Conservation (phyloP, 1,140 invertebrate species). For the Leguminivora glycinivorella region DNA sequence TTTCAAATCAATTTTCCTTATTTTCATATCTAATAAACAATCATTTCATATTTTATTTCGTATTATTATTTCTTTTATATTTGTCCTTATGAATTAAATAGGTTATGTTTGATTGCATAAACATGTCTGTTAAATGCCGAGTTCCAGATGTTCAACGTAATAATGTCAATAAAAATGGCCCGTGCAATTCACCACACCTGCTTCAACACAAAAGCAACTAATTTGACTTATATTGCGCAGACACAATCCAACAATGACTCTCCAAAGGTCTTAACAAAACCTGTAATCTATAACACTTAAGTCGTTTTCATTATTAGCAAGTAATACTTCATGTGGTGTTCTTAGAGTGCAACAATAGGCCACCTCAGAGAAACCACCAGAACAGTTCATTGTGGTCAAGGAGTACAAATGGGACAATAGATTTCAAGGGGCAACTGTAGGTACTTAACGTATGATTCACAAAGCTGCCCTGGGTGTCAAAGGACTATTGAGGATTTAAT, state of each 20-base stretch:
- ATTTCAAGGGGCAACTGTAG: slow-evolving; percentile 18
- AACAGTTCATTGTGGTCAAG: slow-evolving; percentile 37
- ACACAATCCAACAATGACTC: slow-evolving; percentile 5
- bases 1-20: no score
- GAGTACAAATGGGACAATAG: slow-evolving; percentile 29
- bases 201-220: slow-evolving; percentile 40
- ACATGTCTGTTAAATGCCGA: no score
- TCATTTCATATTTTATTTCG: not conserved
- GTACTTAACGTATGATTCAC: slow-evolving; percentile 16
- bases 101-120: no score
- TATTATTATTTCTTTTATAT: not conserved
- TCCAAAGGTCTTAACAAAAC: not conserved
- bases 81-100: not conserved
- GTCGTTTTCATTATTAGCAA: not conserved
- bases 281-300: not conserved
- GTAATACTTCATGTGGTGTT: not conserved
- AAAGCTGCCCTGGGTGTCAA: not conserved
- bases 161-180: slow-evolving; percentile 35
- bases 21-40: not conserved
- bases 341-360: slow-evolving; percentile 42
- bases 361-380: slow-evolving; percentile 45
- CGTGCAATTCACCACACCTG: slow-evolving; percentile 39
- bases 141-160: not conserved
- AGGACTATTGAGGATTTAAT: slow-evolving; percentile 11
- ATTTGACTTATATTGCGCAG: slow-evolving; percentile 44